A percentile compares a stretch with the other conserved stretches of the same genome.
Conservation (phyloP, 2,797 vertebrate genomes). For the Anas capensis region DNA sequence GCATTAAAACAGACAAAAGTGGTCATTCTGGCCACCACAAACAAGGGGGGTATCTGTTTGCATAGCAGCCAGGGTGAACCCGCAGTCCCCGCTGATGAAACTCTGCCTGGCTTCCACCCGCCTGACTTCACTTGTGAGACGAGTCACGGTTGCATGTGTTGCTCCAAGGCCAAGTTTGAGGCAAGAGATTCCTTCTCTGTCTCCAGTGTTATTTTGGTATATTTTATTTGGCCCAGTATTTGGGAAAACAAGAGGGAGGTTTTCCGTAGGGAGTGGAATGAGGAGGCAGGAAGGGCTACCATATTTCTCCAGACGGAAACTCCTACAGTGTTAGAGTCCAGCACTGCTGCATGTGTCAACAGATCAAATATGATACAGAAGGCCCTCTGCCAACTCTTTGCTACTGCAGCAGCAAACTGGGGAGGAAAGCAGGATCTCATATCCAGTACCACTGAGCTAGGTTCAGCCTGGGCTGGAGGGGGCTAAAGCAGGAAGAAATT, state of each 20-base stretch:
- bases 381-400: constrained; percentile 62
- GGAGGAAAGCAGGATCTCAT: constrained; percentile 11
- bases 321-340: constrained; percentile 62
- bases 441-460: neutral
- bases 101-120: constrained; percentile 58
- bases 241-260: constrained; percentile 69
- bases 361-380: constrained; percentile 62
- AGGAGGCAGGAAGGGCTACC: constrained; percentile 72
- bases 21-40: neutral
- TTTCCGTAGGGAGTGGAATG: constrained; percentile 58
- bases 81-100: constrained; percentile 20
- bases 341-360: constrained; percentile 68
- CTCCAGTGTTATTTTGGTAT: constrained; percentile 68
- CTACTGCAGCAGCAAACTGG: constrained; percentile 53
- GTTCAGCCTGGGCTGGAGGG: neutral
- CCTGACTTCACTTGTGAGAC: constrained; percentile 34
- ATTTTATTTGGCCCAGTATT: constrained; percentile 69
- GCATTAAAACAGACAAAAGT: neutral
- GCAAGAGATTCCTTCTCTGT: constrained; percentile 66
- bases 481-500: neutral
- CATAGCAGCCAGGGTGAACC: neutral
- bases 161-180: constrained; percentile 62
- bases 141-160: neutral
- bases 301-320: constrained; percentile 67
- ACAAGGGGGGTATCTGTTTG: neutral